Evolutionary conservation across 2,113 vertebrate genomes (phyloP).

Genomic region (Siniperca knerii): DNA sequence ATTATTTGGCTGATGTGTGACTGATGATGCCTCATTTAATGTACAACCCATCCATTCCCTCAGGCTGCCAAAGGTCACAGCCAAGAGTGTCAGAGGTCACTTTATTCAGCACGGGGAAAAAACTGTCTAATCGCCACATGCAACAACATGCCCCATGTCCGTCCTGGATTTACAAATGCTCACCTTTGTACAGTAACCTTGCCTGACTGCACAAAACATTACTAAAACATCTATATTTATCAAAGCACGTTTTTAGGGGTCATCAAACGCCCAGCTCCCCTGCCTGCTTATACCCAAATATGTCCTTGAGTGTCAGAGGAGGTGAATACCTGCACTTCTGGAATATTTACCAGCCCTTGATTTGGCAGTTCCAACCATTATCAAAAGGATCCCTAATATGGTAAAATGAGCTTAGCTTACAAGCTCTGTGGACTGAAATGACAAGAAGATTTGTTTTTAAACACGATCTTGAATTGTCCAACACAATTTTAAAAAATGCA

Average conservation of each 20-base stretch:
- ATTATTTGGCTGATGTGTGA: neutral
- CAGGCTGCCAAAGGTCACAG: conserved; percentile 10
- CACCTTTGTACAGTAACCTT: conserved; percentile 67
- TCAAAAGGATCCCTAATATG: conserved; percentile 67
- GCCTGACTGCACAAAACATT: conserved; percentile 41
- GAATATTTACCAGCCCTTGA: conserved; percentile 58
- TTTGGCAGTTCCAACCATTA: conserved; percentile 59
- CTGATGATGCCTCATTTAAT: conserved; percentile 28
- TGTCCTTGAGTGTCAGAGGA: conserved; percentile 68
- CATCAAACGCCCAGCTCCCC: conserved; percentile 39
- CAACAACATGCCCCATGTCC: conserved; percentile 45
- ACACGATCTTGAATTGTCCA: conserved; percentile 39
- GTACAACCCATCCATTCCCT: neutral
- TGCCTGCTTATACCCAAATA: conserved; percentile 30
- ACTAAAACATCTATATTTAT: conserved; percentile 74
- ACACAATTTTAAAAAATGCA: conserved; percentile 39
- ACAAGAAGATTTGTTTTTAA: conserved; percentile 18
- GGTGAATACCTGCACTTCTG: conserved; percentile 58
- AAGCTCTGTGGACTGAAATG: neutral
- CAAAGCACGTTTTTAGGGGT: conserved; percentile 57
- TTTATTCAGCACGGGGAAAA: conserved; percentile 12
- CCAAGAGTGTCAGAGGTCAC: conserved; percentile 26
- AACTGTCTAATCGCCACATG: conserved; percentile 19
- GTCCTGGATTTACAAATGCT: conserved; percentile 59
- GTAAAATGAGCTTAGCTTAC: conserved; percentile 47